A percentile compares a stretch with the other conserved stretches of the same genome.
Evolutionary conservation across 1,140 invertebrate species (phyloP).

Genomic region (Liolophura sinensis): DNA sequence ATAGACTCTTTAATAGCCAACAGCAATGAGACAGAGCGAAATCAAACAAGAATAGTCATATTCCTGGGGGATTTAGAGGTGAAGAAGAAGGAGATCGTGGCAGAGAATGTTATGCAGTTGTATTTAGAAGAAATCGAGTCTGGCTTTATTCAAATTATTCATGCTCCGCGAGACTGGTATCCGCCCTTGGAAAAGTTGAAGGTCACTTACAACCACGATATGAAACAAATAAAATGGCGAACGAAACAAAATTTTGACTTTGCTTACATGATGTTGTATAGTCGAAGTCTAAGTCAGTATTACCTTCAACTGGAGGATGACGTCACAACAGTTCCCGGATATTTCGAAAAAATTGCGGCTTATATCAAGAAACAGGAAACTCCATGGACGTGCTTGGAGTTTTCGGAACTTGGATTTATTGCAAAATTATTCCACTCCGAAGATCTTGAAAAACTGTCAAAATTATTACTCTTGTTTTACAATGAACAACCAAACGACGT

Average conservation of each 20-base stretch:
- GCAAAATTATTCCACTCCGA: constrained; percentile 51
- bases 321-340: constrained; percentile 39
- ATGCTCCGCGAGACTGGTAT: constrained; percentile 40
- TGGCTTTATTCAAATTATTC: constrained; percentile 49
- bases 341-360: constrained; percentile 39
- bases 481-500: constrained; percentile 56
- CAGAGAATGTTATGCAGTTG: too few relatives aligned
- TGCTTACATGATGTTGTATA: constrained; percentile 51
- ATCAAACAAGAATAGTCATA: constrained; percentile 30
- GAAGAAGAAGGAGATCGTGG: constrained; percentile 16
- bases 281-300: constrained; percentile 46
- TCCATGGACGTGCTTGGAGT: constrained; percentile 48
- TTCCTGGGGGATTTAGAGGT: constrained; percentile 34
- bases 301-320: constrained; percentile 59
- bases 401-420: constrained; percentile 50
- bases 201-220: constrained; percentile 47
- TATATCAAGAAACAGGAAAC: constrained; percentile 35
- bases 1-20: constrained; percentile 33
- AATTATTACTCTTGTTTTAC: constrained; percentile 51
- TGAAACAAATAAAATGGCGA: constrained; percentile 49
- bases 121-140: too few relatives aligned
- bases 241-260: constrained; percentile 57
- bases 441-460: constrained; percentile 44
- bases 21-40: constrained; percentile 19
- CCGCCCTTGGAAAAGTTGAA: constrained; percentile 43